Percentiles rank a stretch among this genome's conserved stretches.
These are phyloP conservation scores for Gadus chalcogrammus DNA, from an alignment of 2,113 vertebrate species.

Conservation along the genomic window DNA sequence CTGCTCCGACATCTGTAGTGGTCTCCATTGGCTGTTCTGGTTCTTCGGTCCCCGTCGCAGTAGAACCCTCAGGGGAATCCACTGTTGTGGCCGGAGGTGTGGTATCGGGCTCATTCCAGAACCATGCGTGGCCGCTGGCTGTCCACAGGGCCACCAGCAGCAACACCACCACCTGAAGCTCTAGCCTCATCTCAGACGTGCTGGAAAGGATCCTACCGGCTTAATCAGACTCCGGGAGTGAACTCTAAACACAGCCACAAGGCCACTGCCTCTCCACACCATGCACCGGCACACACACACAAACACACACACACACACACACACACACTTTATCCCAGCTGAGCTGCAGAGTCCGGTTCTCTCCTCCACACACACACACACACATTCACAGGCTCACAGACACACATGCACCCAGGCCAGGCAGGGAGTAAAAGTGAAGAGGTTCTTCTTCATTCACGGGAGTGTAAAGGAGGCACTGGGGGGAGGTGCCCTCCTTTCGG, in stretches of 20 bases:
- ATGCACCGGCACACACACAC: not conserved
- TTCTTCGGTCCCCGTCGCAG: constrained; percentile 44
- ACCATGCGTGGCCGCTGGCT: constrained; percentile 55
- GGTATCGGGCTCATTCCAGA: constrained; percentile 50
- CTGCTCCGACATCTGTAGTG: constrained; percentile 46
- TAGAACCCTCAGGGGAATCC: constrained; percentile 41
- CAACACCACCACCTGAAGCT: constrained; percentile 63
- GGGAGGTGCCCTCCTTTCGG: constrained; percentile 59
- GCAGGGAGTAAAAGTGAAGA: constrained; percentile 62
- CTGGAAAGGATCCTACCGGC: constrained; percentile 43
- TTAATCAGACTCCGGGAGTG: constrained; percentile 44
- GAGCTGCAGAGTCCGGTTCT: constrained; percentile 38
- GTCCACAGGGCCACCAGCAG: constrained; percentile 66
- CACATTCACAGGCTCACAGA: constrained; percentile 38
- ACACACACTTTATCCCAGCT: constrained; percentile 49
- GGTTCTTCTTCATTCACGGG: constrained; percentile 64
- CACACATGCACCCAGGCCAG: constrained; percentile 12
- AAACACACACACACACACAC: constrained; percentile 42
- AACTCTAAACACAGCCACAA: constrained; percentile 65
- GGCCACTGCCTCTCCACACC: constrained; percentile 39
- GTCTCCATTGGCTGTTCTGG: constrained; percentile 31
- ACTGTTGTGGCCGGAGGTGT: constrained; percentile 41
- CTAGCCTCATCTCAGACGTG: constrained; percentile 51
- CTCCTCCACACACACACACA: constrained; percentile 46
- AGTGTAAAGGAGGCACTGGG: constrained; percentile 40